phyloP scores from a whole-genome alignment of 1,140 invertebrate genomes.

The Drosophila pruinosa region DNA sequence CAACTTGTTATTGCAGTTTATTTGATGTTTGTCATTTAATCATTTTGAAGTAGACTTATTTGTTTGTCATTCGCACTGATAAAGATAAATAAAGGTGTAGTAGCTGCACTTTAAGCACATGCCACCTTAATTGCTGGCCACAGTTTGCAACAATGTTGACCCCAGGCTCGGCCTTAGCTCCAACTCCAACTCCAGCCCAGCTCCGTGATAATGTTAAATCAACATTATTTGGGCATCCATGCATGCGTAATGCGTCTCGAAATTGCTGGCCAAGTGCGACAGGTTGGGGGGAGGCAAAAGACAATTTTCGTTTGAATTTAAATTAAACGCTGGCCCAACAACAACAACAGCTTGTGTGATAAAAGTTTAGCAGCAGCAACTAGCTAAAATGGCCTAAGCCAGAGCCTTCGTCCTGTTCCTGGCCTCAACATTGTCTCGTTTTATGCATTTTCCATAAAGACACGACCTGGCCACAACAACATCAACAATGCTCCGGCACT shows the following conservation, averaged over 20 bases:
- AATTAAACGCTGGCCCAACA: conserved; percentile 62
- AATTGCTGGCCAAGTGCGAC: conserved; percentile 39
- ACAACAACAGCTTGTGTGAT: conserved; percentile 32
- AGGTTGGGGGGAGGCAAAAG: conserved; percentile 36
- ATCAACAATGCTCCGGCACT: conserved; percentile 63
- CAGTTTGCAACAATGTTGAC: conserved; percentile 48
- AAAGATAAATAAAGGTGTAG: not conserved
- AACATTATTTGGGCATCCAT: conserved; percentile 81
- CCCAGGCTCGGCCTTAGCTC: no score
- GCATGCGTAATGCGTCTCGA: conserved; percentile 82
- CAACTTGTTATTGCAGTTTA: conserved; percentile 69
- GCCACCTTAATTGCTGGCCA: not conserved
- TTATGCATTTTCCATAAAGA: conserved; percentile 77
- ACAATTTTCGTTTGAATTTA: conserved; percentile 77
- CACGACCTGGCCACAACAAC: conserved; percentile 36
- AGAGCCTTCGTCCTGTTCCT: not conserved
- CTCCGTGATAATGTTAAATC: conserved; percentile 79
- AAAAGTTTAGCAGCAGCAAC: conserved; percentile 67
- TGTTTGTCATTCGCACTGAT: conserved; percentile 44
- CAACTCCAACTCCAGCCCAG: conserved; percentile 12
- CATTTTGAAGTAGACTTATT: conserved; percentile 65
- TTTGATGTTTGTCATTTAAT: conserved; percentile 74
- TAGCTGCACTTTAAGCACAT: not conserved
- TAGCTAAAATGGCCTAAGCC: conserved; percentile 4
- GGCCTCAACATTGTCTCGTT: conserved; percentile 55